Evolutionary conservation across 2,113 vertebrate species (phyloP).

Genomic region (Cardinalis cardinalis): DNA sequence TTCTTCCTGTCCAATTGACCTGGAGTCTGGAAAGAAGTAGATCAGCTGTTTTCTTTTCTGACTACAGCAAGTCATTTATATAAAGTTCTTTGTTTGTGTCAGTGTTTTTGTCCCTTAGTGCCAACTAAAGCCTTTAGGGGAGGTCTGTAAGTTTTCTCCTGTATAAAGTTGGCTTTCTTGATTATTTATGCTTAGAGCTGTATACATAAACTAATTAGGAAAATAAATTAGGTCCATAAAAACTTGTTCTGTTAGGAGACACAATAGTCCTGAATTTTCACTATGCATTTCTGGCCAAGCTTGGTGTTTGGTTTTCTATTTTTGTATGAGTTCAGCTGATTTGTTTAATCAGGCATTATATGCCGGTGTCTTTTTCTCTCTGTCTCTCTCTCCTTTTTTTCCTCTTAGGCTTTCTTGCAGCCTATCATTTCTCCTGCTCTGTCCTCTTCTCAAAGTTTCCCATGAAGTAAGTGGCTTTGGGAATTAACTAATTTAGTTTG

Average conservation of each 20-base stretch:
- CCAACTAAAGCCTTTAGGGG: background rate
- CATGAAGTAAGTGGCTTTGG: background rate
- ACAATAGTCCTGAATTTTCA: background rate
- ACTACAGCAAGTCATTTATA: background rate
- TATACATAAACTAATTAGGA: background rate
- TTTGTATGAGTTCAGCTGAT: background rate
- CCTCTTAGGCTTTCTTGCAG: background rate
- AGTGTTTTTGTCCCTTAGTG: background rate
- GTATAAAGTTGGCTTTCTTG: background rate
- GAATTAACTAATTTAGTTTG: background rate
- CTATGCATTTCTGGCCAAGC: background rate
- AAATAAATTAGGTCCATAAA: background rate
- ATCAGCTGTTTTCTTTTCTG: conserved; percentile 5
- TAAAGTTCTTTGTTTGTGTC: background rate
- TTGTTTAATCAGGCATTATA: background rate
- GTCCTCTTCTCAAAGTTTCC: background rate
- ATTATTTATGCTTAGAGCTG: background rate
- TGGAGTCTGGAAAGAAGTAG: background rate
- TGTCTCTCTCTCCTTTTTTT: background rate
- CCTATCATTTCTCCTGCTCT: background rate
- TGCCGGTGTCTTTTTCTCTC: background rate
- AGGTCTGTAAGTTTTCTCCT: background rate
- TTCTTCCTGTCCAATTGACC: conserved; percentile 34
- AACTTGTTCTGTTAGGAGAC: background rate
- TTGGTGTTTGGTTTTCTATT: background rate